Evolutionary conservation across 2,113 vertebrate species (phyloP), one percentile per base, ranked within the genome.

Genomic region (Chaetodon auriga): DNA sequence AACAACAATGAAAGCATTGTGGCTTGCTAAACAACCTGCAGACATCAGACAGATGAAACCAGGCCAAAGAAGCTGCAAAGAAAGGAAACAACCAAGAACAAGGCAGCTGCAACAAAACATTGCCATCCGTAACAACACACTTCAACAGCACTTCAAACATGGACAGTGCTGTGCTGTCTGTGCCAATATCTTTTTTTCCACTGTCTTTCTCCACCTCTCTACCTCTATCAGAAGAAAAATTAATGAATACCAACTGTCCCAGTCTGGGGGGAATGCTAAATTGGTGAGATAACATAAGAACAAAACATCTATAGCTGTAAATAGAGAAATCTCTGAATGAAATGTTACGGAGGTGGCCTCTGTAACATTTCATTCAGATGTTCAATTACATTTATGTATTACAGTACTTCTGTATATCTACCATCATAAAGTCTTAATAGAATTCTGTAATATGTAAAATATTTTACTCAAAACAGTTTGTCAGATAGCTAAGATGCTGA

Each of bases 21-120:
- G 69, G 23, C 65, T 55, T 62, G 87, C 68, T 58, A 21, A 80
- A 65, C 71, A 82, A 80, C 38, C 55, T 74, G 58, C 58, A 79
- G 70, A 55, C 36, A 75, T 81, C 78, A 89, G 48, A 87, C 78
- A 45, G 63, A 76, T 53, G 66, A 75, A 84, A 68, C 48, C 62
- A 21, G 82, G 57, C 19, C 0, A 30, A 15, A 45, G 48, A 76
- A 46, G 41, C 62, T 19, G 54, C 74, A 54, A 25, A 57, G 41
- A 63, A 60, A 66, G 21, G 71, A 82, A 73, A 72, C 55, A 58
- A 61, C 25, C 46, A 18, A 43, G 41, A 78, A 74, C 45, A 58
- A 80, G 61, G 62, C 70, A 84, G 62, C 66, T 0, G 10, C 75
- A 76, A 64, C 19, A 14, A 68, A 87, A 81, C 70, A 30, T 41